A percentile compares a stretch with the other conserved stretches of the same genome.
phyloP scores from a whole-genome alignment of 2,113 vertebrate species.

The Kobus ellipsiprymnus region DNA sequence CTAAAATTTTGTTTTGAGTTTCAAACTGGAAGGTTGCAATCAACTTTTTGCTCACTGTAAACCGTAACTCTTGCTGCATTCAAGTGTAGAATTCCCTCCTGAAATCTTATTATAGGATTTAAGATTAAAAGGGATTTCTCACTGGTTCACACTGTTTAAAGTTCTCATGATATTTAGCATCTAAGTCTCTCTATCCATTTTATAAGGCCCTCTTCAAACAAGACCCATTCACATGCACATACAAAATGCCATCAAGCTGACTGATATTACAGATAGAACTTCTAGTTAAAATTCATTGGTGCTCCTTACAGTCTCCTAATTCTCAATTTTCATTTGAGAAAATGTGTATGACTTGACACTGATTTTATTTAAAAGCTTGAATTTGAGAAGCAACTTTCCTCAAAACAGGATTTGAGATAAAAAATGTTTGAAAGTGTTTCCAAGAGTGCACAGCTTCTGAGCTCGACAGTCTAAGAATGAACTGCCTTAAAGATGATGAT shows the following conservation, averaged over 20 bases:
- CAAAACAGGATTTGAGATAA: slow-evolving; percentile 33
- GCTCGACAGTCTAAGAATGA: not conserved
- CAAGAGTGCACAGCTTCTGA: not conserved
- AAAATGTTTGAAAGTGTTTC: not conserved
- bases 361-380: slow-evolving; percentile 49
- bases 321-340: not conserved
- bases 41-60: not conserved
- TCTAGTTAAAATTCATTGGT: not conserved
- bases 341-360: slow-evolving; percentile 12
- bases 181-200: not conserved
- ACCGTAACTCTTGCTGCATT: not conserved
- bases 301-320: not conserved
- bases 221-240: not conserved
- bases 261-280: not conserved
- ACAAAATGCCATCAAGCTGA: not conserved
- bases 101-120: not conserved
- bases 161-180: not conserved
- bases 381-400: not conserved
- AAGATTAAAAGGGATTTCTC: slow-evolving; percentile 12
- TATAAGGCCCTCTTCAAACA: not conserved
- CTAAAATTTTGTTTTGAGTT: not conserved
- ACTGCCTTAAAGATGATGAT: not conserved
- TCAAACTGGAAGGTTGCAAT: not conserved
- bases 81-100: not conserved
- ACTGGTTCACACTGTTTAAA: not conserved